Conservation (phyloP, 2,888 invertebrate species). For the Cabera pusaria region DNA sequence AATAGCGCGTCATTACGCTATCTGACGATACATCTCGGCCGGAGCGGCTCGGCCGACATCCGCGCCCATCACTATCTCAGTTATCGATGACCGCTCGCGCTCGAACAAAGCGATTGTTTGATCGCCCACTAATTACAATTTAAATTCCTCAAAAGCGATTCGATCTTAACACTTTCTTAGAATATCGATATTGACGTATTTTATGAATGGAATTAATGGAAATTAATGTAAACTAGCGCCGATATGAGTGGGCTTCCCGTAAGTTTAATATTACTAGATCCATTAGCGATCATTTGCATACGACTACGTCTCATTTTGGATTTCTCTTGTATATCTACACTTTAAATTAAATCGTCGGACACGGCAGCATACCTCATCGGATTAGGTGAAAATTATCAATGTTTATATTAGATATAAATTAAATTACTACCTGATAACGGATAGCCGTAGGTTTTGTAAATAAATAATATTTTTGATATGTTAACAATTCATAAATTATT, state of each 20-base stretch:
- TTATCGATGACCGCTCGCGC: conserved; percentile 59
- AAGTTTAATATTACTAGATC: conserved; percentile 49
- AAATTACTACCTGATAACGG: conserved; percentile 52
- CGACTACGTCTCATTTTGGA: conserved; percentile 56
- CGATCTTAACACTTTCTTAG: conserved; percentile 35
- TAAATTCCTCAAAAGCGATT: conserved; percentile 26
- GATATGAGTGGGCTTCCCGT: conserved; percentile 48
- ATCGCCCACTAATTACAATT: conserved; percentile 30
- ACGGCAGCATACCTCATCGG: conserved; percentile 43
- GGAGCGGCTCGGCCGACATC: conserved; percentile 42
- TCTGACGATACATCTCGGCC: conserved; percentile 69
- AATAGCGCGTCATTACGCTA: conserved; percentile 76
- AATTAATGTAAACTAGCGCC: conserved; percentile 60
- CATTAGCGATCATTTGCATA: conserved; percentile 63
- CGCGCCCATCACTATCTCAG: conserved; percentile 59
- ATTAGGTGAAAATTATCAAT: conserved; percentile 66
- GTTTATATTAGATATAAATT: conserved; percentile 54
- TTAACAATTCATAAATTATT: conserved; percentile 25
- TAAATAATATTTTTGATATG: conserved; percentile 35
- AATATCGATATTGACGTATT: conserved; percentile 28
- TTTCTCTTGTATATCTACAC: conserved; percentile 54
- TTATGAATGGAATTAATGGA: conserved; percentile 61
- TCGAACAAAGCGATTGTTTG: conserved; percentile 66
- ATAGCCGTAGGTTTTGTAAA: conserved; percentile 38
- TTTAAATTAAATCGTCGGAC: conserved; percentile 47